phyloP scores from a whole-genome alignment of 64 coral and sea anemone species.

The Dendrophyllia cribrosa region DNA sequence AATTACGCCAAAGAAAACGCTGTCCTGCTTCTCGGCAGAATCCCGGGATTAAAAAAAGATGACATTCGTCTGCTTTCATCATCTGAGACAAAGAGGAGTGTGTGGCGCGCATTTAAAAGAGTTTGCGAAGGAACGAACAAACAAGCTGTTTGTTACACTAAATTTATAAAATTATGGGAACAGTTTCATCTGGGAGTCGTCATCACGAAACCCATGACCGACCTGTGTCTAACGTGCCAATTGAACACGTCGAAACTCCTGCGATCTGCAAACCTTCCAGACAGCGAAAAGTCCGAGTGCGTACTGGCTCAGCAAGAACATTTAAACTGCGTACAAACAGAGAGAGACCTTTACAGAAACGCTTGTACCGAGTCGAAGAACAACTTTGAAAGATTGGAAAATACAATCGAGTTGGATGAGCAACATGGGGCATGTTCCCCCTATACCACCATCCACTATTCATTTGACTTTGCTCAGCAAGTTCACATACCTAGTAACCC shows the following conservation, averaged over 20 bases:
- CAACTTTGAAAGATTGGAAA: not conserved
- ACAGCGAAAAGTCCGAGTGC: slow-evolving; percentile 2
- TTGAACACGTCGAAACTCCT: not conserved
- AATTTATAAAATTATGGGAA: slow-evolving; percentile 54
- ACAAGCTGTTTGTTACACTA: slow-evolving; percentile 12
- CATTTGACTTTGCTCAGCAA: not conserved
- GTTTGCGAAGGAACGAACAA: slow-evolving; percentile 34
- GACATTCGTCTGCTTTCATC: slow-evolving; percentile 45
- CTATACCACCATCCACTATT: not conserved
- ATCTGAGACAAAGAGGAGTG: slow-evolving; percentile 24
- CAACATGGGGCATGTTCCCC: not conserved
- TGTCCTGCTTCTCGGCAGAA: slow-evolving; percentile 47
- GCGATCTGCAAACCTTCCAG: slow-evolving; percentile 6
- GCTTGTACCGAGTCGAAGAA: not conserved
- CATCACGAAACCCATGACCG: slow-evolving; percentile 28
- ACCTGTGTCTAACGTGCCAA: slow-evolving; percentile 24
- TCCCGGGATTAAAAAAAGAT: slow-evolving; percentile 66
- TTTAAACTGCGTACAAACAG: not conserved
- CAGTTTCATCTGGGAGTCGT: slow-evolving; percentile 7
- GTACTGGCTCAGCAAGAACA: slow-evolving; percentile 5
- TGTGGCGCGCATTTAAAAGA: slow-evolving; percentile 25
- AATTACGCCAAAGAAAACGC: slow-evolving; percentile 70
- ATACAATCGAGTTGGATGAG: not conserved
- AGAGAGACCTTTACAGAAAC: not conserved
- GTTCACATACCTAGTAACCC: not conserved